A percentile compares a stretch with the other conserved stretches of the same genome.
phyloP scores from a whole-genome alignment of 2,888 invertebrate species.

The Drosophila borealis region DNA sequence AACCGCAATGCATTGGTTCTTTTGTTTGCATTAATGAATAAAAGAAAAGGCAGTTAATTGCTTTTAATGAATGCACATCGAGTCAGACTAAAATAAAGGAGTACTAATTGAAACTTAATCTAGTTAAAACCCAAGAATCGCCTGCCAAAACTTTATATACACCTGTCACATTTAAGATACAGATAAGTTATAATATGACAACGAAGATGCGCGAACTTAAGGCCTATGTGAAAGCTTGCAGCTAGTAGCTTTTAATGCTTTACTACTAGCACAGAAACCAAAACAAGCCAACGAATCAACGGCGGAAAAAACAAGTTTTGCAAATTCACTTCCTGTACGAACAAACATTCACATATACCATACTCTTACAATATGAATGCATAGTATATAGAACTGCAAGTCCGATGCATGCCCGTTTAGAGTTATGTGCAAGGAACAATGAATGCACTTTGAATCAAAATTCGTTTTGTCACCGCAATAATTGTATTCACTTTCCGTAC shows the following conservation, averaged over 20 bases:
- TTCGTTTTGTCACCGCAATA: constrained; percentile 19
- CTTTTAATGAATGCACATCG: too few species aligned
- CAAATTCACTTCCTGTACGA: constrained; percentile 54
- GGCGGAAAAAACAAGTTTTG: constrained; percentile 49
- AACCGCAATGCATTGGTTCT: too few species aligned
- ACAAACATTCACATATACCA: constrained; percentile 9
- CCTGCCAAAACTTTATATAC: not conserved
- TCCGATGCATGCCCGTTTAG: not conserved
- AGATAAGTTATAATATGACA: not conserved
- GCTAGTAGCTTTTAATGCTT: constrained; percentile 17
- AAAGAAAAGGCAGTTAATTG: too few species aligned
- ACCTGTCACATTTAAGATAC: not conserved
- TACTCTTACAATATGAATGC: constrained; percentile 2
- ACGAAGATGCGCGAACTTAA: constrained; percentile 4
- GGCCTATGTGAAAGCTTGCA: constrained; percentile 39
- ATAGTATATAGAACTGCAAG: not conserved
- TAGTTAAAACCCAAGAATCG: not conserved
- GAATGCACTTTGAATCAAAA: constrained; percentile 42
- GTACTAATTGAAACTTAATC: not conserved
- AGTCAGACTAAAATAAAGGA: not conserved
- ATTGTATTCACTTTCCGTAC: constrained; percentile 16
- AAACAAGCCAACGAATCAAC: constrained; percentile 20
- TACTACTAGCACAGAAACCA: constrained; percentile 14
- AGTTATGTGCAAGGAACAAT: constrained; percentile 10
- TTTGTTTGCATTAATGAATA: too few species aligned